Base-by-base conservation (phyloP, 2,888 invertebrate genomes). In the Anagyrus pseudococci region DNA sequence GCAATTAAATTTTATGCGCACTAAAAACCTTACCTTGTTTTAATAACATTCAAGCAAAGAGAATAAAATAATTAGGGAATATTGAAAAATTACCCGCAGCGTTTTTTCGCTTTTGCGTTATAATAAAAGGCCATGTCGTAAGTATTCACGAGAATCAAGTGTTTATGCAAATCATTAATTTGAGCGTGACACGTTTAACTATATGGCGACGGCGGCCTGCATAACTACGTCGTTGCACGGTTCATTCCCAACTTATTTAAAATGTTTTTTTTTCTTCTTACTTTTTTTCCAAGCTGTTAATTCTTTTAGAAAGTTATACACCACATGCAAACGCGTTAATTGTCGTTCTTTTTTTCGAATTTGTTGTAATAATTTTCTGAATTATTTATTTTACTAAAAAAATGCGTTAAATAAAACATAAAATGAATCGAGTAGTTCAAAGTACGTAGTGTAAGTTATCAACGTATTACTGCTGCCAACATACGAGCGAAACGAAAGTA, bases 121-220 rank as follows among this genome's bases (percentile, higher is more conserved):
- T 49, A 49, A 29, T 49, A 49, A 2, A 49, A n/a, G 33, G 6
- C 23, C 46, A n/a, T 25, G 57, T 20, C 19, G 25, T 43, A 44
- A 17, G 33, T 22, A 50, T 43, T 23, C 33, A 1, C n/a, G 33
- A 2, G 33, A 23, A 58, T 19, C 48, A 44, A 44, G 49, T 48
- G 26, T 55, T 61, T 43, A 55, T 61, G 55, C 48, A 49, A 61
- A 61, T 61, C 48, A 44, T 61, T 61, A 55, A 55, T 61, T 55
- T 41, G 25, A 49, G n/a, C 53, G 48, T 26, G 52, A 59, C 54
- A 29, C 41, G 54, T 33, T 26, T 40, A 37, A 47, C 58, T 47
- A 37, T 37, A 37, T 41, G 50, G 52, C 15, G 44, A 33, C 43
- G 6, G 49, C 26, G 49, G n/a, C 26, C 41, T 26, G 50, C 40